These are phyloP conservation scores for Catocala nupta DNA, from an alignment of 2,888 invertebrate genomes.

Conservation along the genomic window DNA sequence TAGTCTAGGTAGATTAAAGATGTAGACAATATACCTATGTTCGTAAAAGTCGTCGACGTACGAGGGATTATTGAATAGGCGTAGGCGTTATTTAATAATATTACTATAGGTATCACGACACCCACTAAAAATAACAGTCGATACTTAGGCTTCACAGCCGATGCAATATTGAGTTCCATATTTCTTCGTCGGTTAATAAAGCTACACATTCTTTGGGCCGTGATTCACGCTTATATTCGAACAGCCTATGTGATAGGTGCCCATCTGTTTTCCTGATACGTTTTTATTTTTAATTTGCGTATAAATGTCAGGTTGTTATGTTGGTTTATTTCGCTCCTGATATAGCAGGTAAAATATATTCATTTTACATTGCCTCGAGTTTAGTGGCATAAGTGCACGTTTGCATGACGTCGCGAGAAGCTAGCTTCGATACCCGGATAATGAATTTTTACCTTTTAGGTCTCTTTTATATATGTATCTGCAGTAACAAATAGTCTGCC, in stretches of 20 bases:
- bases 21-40: no score
- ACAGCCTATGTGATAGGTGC: slow-evolving; percentile 3
- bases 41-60: no score
- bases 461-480: no score
- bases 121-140: slow-evolving; percentile 14
- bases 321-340: not conserved
- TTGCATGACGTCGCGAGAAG: no score
- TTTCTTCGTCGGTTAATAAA: slow-evolving; percentile 21
- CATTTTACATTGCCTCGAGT: no score
- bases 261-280: slow-evolving; percentile 1
- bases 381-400: no score
- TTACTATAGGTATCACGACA: slow-evolving; percentile 8
- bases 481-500: no score
- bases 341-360: no score
- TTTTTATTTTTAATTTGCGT: slow-evolving; percentile 4
- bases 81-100: slow-evolving; percentile 1
- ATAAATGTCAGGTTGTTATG: not conserved
- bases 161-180: slow-evolving; percentile 16
- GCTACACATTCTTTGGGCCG: slow-evolving; percentile 11
- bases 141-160: slow-evolving; percentile 4
- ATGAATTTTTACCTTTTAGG: no score
- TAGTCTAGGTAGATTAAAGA: no score
- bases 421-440: no score
- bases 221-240: slow-evolving; percentile 9
- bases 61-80: not conserved